phyloP scores from a whole-genome alignment of 1,140 invertebrate genomes.

The Bilobella aurantiaca region DNA sequence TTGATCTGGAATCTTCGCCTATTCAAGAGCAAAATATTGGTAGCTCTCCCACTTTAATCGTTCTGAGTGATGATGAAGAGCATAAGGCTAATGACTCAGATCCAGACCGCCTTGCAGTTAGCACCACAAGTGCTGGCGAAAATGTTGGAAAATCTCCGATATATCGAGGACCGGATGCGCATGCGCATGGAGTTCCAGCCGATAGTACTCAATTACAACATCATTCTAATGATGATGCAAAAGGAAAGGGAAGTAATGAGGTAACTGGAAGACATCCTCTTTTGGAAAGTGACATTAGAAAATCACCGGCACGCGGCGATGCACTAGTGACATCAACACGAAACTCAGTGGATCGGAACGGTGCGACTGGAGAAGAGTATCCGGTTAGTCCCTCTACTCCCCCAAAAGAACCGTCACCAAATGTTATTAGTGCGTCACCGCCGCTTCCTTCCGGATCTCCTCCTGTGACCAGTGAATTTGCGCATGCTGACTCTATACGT shows the following conservation, averaged over 20 bases:
- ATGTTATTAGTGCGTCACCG: constrained; percentile 3
- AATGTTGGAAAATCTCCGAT: background rate
- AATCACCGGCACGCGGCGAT: constrained; percentile 20
- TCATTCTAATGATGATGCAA: background rate
- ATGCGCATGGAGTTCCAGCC: constrained; percentile 18
- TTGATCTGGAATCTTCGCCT: constrained; percentile 28
- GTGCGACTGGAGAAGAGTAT: background rate
- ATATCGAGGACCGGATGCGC: background rate
- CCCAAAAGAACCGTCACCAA: background rate
- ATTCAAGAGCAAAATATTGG: constrained; percentile 28
- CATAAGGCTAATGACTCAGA: constrained; percentile 2
- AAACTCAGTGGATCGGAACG: constrained; percentile 16
- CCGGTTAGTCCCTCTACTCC: background rate
- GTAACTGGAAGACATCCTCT: background rate
- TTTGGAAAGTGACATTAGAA: background rate
- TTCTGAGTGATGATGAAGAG: constrained; percentile 29
- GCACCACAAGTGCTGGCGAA: background rate
- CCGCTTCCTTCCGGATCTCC: constrained; percentile 29
- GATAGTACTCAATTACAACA: constrained; percentile 29
- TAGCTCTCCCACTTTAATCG: constrained; percentile 16
- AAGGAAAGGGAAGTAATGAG: background rate
- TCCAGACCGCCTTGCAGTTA: background rate
- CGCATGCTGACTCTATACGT: background rate
- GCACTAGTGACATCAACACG: constrained; percentile 27
- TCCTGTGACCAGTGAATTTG: constrained; percentile 28